Evolutionary conservation across 2,797 vertebrate genomes (phyloP).

Genomic region (Adelosebastes latens): DNA sequence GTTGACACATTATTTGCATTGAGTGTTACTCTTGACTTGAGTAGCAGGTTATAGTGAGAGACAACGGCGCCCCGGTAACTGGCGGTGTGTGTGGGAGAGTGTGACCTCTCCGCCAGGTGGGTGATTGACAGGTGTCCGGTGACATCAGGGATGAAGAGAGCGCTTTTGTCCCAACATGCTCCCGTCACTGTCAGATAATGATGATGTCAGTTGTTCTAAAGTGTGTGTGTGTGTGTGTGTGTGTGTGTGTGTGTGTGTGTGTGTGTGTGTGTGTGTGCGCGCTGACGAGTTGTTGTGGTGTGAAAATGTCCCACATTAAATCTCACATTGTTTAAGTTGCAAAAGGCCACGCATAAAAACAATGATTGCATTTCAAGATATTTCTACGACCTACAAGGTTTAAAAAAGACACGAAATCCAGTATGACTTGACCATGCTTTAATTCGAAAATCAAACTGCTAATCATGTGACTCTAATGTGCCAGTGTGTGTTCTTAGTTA

Average conservation of each 20-base stretch:
- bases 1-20: not conserved
- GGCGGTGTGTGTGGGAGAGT: not conserved
- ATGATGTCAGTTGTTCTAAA: slow-evolving; percentile 56
- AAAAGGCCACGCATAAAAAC: not conserved
- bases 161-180: slow-evolving; percentile 54
- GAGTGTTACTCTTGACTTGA: slow-evolving; percentile 1
- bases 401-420: not conserved
- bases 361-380: not conserved
- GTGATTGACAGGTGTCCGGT: slow-evolving; percentile 71
- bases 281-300: slow-evolving; percentile 1
- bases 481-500: not conserved
- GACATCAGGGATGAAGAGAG: slow-evolving; percentile 49
- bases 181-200: slow-evolving; percentile 59
- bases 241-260: slow-evolving; percentile 2
- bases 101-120: slow-evolving; percentile 29
- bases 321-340: not conserved
- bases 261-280: slow-evolving; percentile 5
- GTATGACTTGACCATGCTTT: not conserved
- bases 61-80: not conserved
- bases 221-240: slow-evolving; percentile 11
- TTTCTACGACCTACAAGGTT: not conserved
- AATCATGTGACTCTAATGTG: not conserved
- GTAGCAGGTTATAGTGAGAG: slow-evolving; percentile 7
- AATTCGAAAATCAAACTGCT: not conserved
- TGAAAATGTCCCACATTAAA: not conserved